phyloP scores from a whole-genome alignment of 53 echinoderm and acorn worm species.

The Mesocentrotus franciscanus region DNA sequence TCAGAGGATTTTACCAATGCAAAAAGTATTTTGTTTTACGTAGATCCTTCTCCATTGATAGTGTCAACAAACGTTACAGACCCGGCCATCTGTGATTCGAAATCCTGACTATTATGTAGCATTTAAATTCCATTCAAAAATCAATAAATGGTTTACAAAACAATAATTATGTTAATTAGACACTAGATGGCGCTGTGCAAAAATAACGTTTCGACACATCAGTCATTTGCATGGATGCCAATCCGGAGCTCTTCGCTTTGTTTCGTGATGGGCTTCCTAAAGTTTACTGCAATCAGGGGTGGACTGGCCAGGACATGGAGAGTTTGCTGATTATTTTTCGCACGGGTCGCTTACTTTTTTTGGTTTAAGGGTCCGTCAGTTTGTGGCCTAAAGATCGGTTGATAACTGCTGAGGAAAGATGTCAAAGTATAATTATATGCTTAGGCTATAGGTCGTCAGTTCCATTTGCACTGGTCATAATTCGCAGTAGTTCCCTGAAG shows the following conservation, averaged over 20 bases:
- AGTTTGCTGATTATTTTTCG: no score
- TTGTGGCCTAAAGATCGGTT: no score
- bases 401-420: no score
- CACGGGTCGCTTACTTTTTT: no score
- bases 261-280: no score
- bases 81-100: background rate
- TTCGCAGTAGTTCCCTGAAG: no score
- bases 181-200: conserved; percentile 20
- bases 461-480: no score
- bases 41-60: background rate
- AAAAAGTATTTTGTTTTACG: background rate
- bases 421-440: no score
- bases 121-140: background rate
- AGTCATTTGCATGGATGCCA: background rate
- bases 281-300: no score
- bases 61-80: background rate
- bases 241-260: background rate
- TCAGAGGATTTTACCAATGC: background rate
- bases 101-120: background rate
- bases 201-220: background rate
- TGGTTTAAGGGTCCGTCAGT: no score
- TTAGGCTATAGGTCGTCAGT: no score
- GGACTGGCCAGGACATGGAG: no score
- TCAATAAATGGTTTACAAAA: conserved; percentile 37
- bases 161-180: background rate